These are phyloP conservation scores for Rhynchotus rufescens DNA, from an alignment of 2,797 vertebrate genomes.

Conservation along the genomic window DNA sequence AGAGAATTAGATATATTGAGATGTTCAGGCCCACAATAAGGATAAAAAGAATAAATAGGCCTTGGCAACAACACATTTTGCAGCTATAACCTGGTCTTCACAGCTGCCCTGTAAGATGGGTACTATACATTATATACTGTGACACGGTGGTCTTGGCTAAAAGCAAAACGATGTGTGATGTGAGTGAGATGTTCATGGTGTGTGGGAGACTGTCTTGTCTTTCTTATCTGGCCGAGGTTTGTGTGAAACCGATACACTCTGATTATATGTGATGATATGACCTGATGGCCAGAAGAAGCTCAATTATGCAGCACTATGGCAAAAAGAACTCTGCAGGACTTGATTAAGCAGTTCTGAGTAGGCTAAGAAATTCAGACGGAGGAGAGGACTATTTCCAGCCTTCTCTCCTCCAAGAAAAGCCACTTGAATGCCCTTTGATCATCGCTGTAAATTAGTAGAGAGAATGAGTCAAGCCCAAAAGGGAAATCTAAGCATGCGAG, in stretches of 20 bases:
- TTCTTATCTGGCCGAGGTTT: slow-evolving; percentile 57
- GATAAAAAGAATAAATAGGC: not conserved
- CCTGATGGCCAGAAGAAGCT: slow-evolving; percentile 58
- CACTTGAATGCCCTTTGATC: not conserved
- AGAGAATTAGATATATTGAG: not conserved
- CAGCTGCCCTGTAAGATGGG: not conserved
- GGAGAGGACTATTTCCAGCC: not conserved
- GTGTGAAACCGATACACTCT: slow-evolving; percentile 43
- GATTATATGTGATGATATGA: slow-evolving; percentile 61
- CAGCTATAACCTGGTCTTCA: not conserved
- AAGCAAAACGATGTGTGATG: slow-evolving; percentile 45
- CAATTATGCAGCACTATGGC: not conserved
- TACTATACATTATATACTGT: not conserved
- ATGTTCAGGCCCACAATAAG: not conserved
- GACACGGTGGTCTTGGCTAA: slow-evolving; percentile 55
- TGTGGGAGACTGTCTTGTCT: slow-evolving; percentile 40
- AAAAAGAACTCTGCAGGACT: not conserved
- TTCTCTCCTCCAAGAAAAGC: not conserved
- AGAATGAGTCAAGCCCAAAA: not conserved
- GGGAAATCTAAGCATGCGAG: not conserved
- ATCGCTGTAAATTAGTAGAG: not conserved
- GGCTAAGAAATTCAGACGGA: not conserved
- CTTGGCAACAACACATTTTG: not conserved
- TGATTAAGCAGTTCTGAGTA: slow-evolving; percentile 8
- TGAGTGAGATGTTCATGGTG: slow-evolving; percentile 29